Conservation (phyloP, 2,888 invertebrate genomes). For the Hyposoter didymator region DNA sequence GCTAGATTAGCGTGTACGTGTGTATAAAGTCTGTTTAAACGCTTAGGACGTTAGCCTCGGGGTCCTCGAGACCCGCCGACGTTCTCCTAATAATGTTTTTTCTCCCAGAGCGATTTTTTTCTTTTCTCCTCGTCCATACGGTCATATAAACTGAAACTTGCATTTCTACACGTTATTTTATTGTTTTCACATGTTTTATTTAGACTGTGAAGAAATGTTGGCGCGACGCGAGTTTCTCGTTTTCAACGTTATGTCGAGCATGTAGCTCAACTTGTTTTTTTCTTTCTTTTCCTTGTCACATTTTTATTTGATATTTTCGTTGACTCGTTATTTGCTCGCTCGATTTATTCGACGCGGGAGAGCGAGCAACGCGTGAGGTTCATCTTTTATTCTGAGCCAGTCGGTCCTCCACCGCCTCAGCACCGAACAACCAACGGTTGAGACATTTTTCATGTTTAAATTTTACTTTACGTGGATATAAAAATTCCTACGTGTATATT, state of each 20-base stretch:
- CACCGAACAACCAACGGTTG: neutral
- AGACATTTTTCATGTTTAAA: slow-evolving; percentile 47
- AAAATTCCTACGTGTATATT: neutral
- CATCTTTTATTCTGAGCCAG: slow-evolving; percentile 42
- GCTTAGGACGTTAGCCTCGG: neutral
- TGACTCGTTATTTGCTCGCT: slow-evolving; percentile 9
- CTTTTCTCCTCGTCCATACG: neutral
- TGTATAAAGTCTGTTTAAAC: neutral
- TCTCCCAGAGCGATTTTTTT: neutral
- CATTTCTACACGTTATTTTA: neutral
- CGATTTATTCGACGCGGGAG: slow-evolving; percentile 69
- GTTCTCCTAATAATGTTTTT: neutral
- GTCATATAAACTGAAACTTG: neutral
- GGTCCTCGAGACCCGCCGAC: neutral
- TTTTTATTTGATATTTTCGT: slow-evolving; percentile 16
- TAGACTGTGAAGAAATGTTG: neutral
- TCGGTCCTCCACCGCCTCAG: slow-evolving; percentile 9
- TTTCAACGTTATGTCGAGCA: slow-evolving; percentile 9
- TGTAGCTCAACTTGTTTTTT: neutral
- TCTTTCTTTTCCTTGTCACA: neutral
- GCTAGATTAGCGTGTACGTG: neutral
- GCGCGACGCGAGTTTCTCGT: slow-evolving; percentile 16
- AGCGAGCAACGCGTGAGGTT: slow-evolving; percentile 68
- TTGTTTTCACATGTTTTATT: neutral
- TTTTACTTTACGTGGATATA: slow-evolving; percentile 1